Percentiles rank a stretch among this genome's conserved stretches.
Evolutionary conservation across 2,113 vertebrate species (phyloP).

Genomic region (Rhinopomastus cyanomelas): DNA sequence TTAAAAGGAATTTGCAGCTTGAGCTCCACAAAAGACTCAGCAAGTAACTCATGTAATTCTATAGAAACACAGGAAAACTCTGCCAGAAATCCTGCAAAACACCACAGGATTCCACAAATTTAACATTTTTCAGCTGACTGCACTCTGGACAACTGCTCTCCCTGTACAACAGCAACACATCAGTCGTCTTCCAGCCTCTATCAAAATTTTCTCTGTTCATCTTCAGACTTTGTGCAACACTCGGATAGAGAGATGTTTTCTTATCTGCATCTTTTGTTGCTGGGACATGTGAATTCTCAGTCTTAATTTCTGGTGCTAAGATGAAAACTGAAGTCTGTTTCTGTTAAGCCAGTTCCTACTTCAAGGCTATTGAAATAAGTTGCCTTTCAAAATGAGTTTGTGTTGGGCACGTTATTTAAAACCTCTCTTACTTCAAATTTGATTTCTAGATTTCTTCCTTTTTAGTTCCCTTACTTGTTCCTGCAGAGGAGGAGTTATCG

Average conservation of each 20-base stretch:
- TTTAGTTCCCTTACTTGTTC: background rate
- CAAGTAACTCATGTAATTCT: background rate
- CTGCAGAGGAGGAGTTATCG: background rate
- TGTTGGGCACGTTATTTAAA: background rate
- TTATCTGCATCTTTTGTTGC: background rate
- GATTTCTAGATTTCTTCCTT: background rate
- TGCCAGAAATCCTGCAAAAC: conserved; percentile 1
- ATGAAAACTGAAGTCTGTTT: background rate
- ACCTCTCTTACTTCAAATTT: background rate
- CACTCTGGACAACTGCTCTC: background rate
- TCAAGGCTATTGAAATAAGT: background rate
- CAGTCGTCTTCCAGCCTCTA: background rate
- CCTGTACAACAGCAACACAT: background rate
- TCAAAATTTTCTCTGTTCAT: background rate
- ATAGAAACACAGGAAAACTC: background rate
- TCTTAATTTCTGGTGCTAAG: background rate
- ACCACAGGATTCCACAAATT: conserved; percentile 9
- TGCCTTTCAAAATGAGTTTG: background rate
- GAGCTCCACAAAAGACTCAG: background rate
- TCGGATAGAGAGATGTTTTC: background rate
- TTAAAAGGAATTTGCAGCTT: conserved; percentile 11
- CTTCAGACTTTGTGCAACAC: background rate
- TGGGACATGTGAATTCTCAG: background rate
- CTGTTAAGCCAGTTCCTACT: background rate
- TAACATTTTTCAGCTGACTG: conserved; percentile 19